Percentiles rank a stretch among this genome's conserved stretches.
These are phyloP conservation scores for Schmidtea mediterranea DNA, from an alignment of 1,140 invertebrate species.

Conservation along the genomic window DNA sequence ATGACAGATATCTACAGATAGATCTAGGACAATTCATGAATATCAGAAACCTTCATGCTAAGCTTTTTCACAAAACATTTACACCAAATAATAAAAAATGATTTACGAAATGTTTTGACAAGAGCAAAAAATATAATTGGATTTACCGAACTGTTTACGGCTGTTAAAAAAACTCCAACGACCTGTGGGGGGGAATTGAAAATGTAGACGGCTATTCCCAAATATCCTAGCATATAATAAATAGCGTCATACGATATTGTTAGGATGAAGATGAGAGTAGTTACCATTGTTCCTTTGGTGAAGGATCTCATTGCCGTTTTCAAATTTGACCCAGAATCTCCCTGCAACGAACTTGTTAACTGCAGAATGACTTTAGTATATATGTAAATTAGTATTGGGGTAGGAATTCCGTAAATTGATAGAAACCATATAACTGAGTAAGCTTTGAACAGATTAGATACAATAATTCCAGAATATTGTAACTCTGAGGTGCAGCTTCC, in stretches of 20 bases:
- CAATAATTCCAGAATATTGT: background rate
- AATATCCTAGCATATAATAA: background rate
- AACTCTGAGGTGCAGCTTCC: background rate
- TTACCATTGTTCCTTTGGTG: background rate
- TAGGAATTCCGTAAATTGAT: background rate
- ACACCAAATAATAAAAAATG: no score
- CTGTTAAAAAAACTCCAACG: background rate
- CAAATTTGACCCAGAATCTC: background rate
- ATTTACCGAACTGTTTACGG: background rate
- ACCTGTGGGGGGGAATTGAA: background rate
- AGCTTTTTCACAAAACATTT: no score
- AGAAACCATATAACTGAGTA: background rate
- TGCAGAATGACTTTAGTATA: background rate
- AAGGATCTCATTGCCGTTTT: background rate
- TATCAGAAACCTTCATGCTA: no score
- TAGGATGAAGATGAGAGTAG: background rate
- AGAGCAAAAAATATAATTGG: background rate
- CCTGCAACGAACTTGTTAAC: background rate
- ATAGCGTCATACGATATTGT: background rate
- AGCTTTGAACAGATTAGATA: background rate
- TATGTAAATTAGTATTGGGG: background rate
- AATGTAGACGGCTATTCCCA: background rate
- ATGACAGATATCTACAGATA: no score
- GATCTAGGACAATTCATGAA: no score
- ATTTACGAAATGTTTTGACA: background rate